Percentiles rank a stretch among this genome's conserved stretches.
Conservation (phyloP, 2,888 invertebrate genomes). For the Serripes groenlandicus region DNA sequence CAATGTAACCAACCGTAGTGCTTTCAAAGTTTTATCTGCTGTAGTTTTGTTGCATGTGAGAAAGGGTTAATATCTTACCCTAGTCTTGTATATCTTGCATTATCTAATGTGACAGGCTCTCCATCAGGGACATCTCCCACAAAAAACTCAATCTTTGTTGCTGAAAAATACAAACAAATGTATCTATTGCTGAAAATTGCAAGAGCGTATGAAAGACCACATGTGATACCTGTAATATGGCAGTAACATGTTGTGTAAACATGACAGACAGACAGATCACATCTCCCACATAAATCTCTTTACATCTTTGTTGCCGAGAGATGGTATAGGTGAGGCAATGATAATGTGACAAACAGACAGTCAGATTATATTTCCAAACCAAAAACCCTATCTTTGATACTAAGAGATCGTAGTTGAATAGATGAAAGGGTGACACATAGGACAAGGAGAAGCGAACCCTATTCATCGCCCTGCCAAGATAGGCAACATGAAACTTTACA, state of each 20-base stretch:
- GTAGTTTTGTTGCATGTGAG: too few species aligned
- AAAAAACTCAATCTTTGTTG: conserved; percentile 92
- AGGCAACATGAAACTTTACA: too few species aligned
- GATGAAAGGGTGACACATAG: too few species aligned
- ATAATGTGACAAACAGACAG: too few species aligned
- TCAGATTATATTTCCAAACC: too few species aligned
- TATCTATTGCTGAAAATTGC: neutral
- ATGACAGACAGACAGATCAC: neutral
- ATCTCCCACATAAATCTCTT: neutral
- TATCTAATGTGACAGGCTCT: conserved; percentile 80
- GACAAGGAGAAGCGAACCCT: too few species aligned
- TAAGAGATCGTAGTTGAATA: too few species aligned
- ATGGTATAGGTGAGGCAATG: too few species aligned
- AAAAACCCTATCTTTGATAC: too few species aligned
- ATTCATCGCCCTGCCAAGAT: too few species aligned
- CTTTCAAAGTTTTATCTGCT: neutral
- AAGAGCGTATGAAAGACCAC: neutral
- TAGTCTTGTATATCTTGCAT: conserved; percentile 86
- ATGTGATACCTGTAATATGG: neutral
- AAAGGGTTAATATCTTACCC: too few species aligned
- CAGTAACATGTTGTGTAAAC: neutral
- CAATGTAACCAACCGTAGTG: neutral
- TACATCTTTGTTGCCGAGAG: neutral
- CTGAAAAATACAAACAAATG: conserved; percentile 86
- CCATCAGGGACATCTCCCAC: conserved; percentile 88